Evolutionary conservation across 2,888 invertebrate genomes (phyloP), one percentile per base, ranked within the genome.

Genomic region (Acleris literana): DNA sequence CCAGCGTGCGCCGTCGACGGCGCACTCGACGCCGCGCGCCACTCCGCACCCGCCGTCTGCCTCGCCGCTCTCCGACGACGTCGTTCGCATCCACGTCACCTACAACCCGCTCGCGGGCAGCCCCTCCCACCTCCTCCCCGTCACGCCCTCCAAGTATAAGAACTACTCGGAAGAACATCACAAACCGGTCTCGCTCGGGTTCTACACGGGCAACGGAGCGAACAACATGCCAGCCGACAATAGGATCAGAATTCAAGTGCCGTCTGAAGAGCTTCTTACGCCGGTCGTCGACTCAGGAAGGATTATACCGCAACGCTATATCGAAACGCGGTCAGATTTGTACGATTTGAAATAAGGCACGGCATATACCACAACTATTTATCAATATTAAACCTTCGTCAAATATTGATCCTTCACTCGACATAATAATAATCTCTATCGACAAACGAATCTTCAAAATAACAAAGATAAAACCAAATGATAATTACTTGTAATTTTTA

Each of bases 31-130:
- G 0, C 95, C 95, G 3, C 90, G 95, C 33, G 95, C 95, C 33
- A 95, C 95, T 0, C 95, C 95, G 5, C 93, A 93, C 68, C 94
- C 93, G 1, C 93, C 93, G 3, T 94, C 94, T 66, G 94, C 94
- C 55, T 95, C 95, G 22, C 95, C 96, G 0, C 79, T 88, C 52
- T 87, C 89, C 0, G 93, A 92, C 54, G 96, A 96, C 83, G 94
- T 96, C 54, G 94, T 97, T 58, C 93, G 96, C 69, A 96, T 97
- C 71, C 96, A 96, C 85, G 96, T 97, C 62, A 96, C 96, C 1
- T 96, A 96, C 84, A 94, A 93, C 73, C 93, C 93, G 0, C 76
- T 88, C 6, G 79, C 87, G 0, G 94, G 94, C n/a, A 93, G 93
- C 71, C 94, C 94, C 13, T 90, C 90, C 1, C 90, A 86, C 63